These are phyloP conservation scores for Erpetoichthys calabaricus DNA, from an alignment of 2,797 vertebrate species.

Conservation along the genomic window DNA sequence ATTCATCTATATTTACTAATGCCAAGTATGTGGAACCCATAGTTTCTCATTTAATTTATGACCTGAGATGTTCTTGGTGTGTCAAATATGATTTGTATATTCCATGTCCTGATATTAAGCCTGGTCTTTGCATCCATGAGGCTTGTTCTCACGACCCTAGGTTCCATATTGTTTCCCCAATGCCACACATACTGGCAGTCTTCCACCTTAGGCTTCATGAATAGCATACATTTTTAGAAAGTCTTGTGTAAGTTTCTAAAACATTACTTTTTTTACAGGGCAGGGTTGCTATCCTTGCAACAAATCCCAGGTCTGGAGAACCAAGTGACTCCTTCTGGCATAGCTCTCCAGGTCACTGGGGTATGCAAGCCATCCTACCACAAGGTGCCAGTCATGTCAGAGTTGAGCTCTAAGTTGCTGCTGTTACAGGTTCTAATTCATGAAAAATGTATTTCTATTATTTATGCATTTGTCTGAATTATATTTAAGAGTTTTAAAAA, in stretches of 20 bases:
- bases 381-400: no score
- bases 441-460: no score
- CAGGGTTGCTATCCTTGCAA: background rate
- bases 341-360: background rate
- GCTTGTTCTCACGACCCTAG: background rate
- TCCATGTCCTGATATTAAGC: background rate
- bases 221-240: background rate
- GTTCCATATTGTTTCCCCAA: background rate
- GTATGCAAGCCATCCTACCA: no score
- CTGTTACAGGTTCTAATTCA: no score
- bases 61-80: background rate
- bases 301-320: background rate
- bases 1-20: background rate
- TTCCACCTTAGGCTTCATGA: background rate
- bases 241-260: background rate
- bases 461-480: no score
- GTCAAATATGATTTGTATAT: background rate
- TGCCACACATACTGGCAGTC: background rate
- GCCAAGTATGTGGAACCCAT: background rate
- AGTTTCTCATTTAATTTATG: background rate
- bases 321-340: background rate
- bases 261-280: background rate
- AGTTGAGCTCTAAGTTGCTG: no score
- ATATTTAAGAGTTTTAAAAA: no score
- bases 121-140: background rate